Evolutionary conservation across 1,140 invertebrate genomes (phyloP), one percentile per base, ranked within the genome.

Genomic region (Cepaea nemoralis): DNA sequence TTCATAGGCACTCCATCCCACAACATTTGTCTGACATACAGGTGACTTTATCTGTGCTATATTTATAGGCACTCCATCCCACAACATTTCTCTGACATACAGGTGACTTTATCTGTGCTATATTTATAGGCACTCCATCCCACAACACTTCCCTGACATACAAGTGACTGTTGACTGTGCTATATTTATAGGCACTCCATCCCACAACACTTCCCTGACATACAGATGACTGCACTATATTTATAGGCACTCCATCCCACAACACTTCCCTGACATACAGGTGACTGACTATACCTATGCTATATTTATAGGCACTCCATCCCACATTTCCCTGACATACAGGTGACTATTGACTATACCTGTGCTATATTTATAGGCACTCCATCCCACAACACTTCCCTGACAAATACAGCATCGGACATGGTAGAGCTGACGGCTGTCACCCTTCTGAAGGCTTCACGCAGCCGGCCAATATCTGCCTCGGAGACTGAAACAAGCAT

Each of bases 381-480:
- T 69, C 95, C 94, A 89, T 96, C 96, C 83, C 95, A 95, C 59
- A 97, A 91, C 12, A 97, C 96, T 91, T 97, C 95, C 89, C 94
- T 93, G 39, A 94, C 93, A 89, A 97, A 97, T 1, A 94, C 93
- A 85, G 94, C 93, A 83, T 95, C 94, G 78, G 94, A 94, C 88
- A 97, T 94, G 80, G 93, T 93, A 45, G 94, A 94, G 87, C 93
- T 94, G 40, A 94, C 92, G 77, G 94, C 94, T 35, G 95, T 94
- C 83, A 95, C 94, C 87, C 95, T 93, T 89, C 96, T 96, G 90
- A 97, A 97, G 42, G 96, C 95, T 92, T 97, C 96, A 87, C 94
- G 94, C 55, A 97, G 93, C 80, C 96, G 93, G 88, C 95, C 94
- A 83, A 95, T 92, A 91, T 97, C 96, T 82, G 93, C 93, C 88